Evolutionary conservation across 2,797 vertebrate species (phyloP).

Genomic region (Streptopelia turtur): DNA sequence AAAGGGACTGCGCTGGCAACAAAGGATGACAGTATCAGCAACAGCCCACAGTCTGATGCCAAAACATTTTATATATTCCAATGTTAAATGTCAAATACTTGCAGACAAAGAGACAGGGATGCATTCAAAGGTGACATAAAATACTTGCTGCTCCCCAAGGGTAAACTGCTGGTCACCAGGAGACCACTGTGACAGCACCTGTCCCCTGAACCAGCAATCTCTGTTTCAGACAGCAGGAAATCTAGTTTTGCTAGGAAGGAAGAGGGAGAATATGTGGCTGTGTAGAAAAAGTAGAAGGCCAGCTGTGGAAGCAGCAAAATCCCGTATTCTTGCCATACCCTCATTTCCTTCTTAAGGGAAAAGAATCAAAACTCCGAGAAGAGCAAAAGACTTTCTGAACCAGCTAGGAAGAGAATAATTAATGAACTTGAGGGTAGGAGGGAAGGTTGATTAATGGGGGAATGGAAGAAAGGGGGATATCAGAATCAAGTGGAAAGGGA

Average conservation of each 20-base stretch:
- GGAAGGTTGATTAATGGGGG: not conserved
- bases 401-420: not conserved
- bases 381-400: not conserved
- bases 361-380: not conserved
- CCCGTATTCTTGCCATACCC: too few species aligned
- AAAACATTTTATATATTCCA: not conserved
- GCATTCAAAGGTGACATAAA: not conserved
- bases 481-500: not conserved
- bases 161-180: not conserved
- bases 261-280: not conserved
- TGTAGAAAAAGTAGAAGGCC: not conserved
- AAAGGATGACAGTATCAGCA: not conserved
- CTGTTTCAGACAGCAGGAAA: not conserved
- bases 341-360: not conserved
- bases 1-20: rapidly evolving
- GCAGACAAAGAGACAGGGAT: not conserved
- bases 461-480: not conserved
- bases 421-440: not conserved
- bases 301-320: not conserved
- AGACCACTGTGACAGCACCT: not conserved
- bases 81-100: not conserved
- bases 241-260: not conserved
- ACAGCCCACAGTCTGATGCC: not conserved
- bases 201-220: not conserved
- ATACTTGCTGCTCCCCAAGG: not conserved